phyloP scores from a whole-genome alignment of 2,113 vertebrate species.

The Bostrychus sinensis region DNA sequence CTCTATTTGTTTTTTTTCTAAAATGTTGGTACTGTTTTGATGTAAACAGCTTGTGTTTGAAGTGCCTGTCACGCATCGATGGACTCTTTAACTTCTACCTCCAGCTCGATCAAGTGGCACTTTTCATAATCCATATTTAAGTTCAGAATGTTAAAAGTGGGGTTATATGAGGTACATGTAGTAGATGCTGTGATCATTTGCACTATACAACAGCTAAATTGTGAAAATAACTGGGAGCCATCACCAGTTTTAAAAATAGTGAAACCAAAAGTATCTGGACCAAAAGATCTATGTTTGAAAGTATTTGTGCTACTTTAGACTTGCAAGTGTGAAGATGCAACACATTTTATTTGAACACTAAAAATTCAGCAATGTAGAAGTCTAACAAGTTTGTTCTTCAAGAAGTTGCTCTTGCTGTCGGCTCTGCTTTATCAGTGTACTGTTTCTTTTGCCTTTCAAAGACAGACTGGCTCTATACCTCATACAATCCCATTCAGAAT shows the following conservation, averaged over 20 bases:
- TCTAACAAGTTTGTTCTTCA: not conserved
- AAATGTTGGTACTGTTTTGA: not conserved
- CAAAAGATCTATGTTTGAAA: not conserved
- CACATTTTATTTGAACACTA: not conserved
- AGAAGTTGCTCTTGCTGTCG: not conserved
- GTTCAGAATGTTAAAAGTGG: constrained; percentile 7
- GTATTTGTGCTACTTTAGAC: not conserved
- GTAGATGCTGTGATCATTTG: constrained; percentile 4
- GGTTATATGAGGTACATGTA: constrained; percentile 16
- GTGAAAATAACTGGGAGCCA: not conserved
- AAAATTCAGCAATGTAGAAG: not conserved
- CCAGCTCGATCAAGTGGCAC: constrained; percentile 20
- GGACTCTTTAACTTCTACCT: constrained; percentile 58
- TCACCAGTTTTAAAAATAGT: not conserved
- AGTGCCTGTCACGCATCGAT: constrained; percentile 56
- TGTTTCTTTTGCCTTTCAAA: not conserved
- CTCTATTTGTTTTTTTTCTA: not conserved
- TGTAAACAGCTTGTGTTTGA: constrained; percentile 22
- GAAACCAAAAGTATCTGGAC: constrained; percentile 3
- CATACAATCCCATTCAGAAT: not conserved
- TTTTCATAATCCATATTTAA: not conserved
- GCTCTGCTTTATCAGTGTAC: not conserved
- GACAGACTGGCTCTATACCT: not conserved
- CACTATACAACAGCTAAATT: not conserved
- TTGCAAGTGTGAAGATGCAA: not conserved